Evolutionary conservation across 1,140 invertebrate genomes (phyloP), one percentile per base, ranked within the genome.

Genomic region (Conopomorpha cramerella): DNA sequence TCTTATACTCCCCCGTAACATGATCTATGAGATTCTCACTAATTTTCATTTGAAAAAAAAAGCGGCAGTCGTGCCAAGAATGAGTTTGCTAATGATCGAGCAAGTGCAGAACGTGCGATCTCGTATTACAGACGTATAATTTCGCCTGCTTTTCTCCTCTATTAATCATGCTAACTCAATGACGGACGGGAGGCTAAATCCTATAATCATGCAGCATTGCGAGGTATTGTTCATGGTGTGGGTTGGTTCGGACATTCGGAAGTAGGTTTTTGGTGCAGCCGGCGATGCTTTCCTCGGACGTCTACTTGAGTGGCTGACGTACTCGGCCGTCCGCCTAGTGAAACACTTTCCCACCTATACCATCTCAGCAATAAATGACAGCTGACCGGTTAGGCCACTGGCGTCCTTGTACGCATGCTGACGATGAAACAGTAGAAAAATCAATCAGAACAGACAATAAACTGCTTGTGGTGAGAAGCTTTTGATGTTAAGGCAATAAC

Each of bases 151-250:
- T 65, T 66, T 65, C 62, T 58, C 55, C 40, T 41, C 51, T 55
- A 63, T 67, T 68, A 63, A 68, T 67, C 63, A 62, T 63, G 54
- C 62, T 56, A 54, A 55, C 49, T 51, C 51, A 61, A 59, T 63
- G 55, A 60, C 50, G 49, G 60, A 51, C 50, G 49, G 41, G 51
- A 28, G 37, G 44, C 39, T 67, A 65, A 72, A 54, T 65, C 49
- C 64, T 68, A 68, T 72, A 68, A 72, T 72, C 60, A 63, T 45
- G 39, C 43, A 40, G 51, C 47, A 60, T 66, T 71, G 62, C 67
- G 58, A 52, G 52, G 52, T 47, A 52, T 55, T 36, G 35, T 39
- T 31, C 43, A 38, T 36, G 39, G 49, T 58, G 36, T 38, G 37
- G 45, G 51, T 46, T 31, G 40, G n/a, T n/a, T n/a, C n/a, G n/a